phyloP scores from a whole-genome alignment of 2,888 invertebrate species.

The Theretra japonica region DNA sequence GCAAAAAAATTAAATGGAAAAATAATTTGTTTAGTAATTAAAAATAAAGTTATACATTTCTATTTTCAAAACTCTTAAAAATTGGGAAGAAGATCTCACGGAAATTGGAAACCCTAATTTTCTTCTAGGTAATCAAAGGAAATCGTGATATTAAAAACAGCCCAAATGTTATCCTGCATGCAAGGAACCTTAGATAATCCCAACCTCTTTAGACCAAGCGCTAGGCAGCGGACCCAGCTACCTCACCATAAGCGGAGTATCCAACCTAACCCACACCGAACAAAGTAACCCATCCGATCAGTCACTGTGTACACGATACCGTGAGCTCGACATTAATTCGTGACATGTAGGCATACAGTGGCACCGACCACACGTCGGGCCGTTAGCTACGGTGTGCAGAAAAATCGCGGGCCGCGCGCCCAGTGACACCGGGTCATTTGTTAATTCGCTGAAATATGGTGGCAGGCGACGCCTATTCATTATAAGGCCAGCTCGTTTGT shows the following conservation, averaged over 20 bases:
- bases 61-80: too few relatives aligned
- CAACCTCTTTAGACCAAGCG: too few relatives aligned
- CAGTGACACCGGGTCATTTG: constrained; percentile 81
- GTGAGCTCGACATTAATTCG: constrained; percentile 66
- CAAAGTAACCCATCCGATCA: constrained; percentile 1
- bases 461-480: constrained; percentile 81
- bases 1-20: too few relatives aligned
- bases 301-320: constrained; percentile 37
- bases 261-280: not conserved
- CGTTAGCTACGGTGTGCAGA: constrained; percentile 79
- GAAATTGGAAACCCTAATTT: too few relatives aligned
- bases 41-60: too few relatives aligned
- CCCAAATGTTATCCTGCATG: too few relatives aligned
- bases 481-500: constrained; percentile 81
- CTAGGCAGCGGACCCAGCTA: too few relatives aligned
- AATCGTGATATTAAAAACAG: too few relatives aligned
- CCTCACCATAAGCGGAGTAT: not conserved
- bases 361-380: constrained; percentile 81
- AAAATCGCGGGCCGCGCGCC: constrained; percentile 79
- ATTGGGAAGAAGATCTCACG: too few relatives aligned
- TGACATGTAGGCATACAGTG: constrained; percentile 44
- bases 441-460: constrained; percentile 84
- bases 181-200: too few relatives aligned
- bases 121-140: too few relatives aligned
- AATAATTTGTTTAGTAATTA: too few relatives aligned